Percentiles rank a stretch among this genome's conserved stretches.
These are phyloP conservation scores for Drosophila glabriapex DNA, from an alignment of 2,888 invertebrate genomes.

Conservation along the genomic window DNA sequence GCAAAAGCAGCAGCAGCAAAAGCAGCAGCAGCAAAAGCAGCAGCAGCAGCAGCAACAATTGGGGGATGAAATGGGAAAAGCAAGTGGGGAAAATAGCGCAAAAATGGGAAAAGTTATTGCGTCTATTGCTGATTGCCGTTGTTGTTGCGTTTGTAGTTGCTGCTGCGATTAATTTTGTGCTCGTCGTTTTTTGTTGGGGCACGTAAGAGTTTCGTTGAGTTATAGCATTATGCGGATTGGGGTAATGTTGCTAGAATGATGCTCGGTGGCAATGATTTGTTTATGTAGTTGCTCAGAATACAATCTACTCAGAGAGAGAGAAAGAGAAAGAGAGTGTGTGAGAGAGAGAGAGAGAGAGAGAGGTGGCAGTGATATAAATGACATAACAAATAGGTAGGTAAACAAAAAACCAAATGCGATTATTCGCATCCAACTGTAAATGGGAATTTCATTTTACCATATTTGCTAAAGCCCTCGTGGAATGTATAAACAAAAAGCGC, in stretches of 20 bases:
- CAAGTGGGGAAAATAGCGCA: conserved; percentile 45
- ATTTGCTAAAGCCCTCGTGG: conserved; percentile 10
- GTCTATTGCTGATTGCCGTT: conserved; percentile 24
- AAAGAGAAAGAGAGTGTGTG: not conserved
- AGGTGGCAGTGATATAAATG: not conserved
- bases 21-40: conserved; percentile 13
- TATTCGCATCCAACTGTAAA: conserved; percentile 10
- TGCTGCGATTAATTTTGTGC: conserved; percentile 5
- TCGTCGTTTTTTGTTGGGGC: conserved; percentile 14
- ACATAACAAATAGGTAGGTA: conserved; percentile 11
- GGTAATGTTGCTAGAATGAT: not conserved
- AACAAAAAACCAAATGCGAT: conserved; percentile 21
- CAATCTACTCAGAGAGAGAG: not conserved
- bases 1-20: conserved; percentile 2
- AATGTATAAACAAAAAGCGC: conserved; percentile 1
- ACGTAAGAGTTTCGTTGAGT: conserved; percentile 49
- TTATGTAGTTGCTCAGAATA: conserved; percentile 8
- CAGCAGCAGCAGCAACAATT: conserved; percentile 5
- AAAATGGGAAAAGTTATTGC: conserved; percentile 46
- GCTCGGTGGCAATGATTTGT: conserved; percentile 18
- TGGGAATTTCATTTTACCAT: conserved; percentile 19
- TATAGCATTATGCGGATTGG: conserved; percentile 8
- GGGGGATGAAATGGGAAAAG: conserved; percentile 50
- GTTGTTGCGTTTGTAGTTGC: conserved; percentile 5
- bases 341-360: not conserved